Conservation (phyloP, 2,113 vertebrate genomes). For the Atlantisia rogersi region DNA sequence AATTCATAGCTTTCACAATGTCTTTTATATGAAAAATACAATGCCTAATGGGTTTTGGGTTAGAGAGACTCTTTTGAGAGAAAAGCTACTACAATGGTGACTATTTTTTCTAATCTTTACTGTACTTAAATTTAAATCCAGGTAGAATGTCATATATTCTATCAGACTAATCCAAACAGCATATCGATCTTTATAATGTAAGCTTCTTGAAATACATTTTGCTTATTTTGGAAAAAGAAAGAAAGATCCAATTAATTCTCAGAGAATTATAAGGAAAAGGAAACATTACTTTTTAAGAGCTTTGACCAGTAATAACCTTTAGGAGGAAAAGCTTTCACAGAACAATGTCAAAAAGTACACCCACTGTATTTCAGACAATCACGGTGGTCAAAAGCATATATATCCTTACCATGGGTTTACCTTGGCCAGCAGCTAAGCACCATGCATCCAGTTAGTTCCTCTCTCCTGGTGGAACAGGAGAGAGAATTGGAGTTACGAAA, state of each 20-base stretch:
- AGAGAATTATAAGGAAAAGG: not conserved
- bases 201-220: not conserved
- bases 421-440: too few relatives aligned
- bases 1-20: not conserved
- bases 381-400: not conserved
- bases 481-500: too few relatives aligned
- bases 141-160: not conserved
- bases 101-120: not conserved
- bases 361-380: not conserved
- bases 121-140: not conserved
- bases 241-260: too few relatives aligned
- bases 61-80: not conserved
- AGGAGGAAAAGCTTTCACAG: not conserved
- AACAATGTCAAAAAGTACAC: not conserved
- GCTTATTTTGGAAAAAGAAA: not conserved
- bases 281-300: not conserved
- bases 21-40: not conserved
- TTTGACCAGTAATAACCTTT: not conserved
- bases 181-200: not conserved
- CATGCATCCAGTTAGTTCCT: too few relatives aligned
- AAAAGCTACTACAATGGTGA: accelerated
- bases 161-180: not conserved
- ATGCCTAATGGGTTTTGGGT: not conserved
- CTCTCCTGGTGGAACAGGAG: too few relatives aligned
- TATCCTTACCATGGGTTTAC: too few relatives aligned